Evolutionary conservation across 2,888 invertebrate genomes (phyloP).

Genomic region (Nezara viridula): DNA sequence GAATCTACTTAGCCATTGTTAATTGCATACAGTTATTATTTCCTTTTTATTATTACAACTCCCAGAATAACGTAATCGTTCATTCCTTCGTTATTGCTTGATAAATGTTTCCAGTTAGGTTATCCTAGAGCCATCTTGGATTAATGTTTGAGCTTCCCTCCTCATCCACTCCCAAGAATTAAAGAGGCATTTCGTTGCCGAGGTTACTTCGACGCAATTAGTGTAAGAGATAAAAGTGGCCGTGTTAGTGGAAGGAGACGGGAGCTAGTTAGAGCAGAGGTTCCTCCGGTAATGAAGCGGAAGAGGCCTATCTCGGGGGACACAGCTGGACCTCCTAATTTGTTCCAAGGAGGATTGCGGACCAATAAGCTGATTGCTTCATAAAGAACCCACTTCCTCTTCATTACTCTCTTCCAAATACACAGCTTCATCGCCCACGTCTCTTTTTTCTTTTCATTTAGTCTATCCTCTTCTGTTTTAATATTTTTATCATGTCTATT

Average conservation of each 20-base stretch:
- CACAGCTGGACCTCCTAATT: slow-evolving; percentile 53
- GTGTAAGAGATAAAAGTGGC: background rate
- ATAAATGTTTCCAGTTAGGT: background rate
- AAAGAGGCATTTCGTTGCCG: background rate
- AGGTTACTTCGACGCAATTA: slow-evolving; percentile 2
- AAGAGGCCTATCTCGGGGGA: background rate
- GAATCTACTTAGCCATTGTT: too few species aligned
- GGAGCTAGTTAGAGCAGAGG: background rate
- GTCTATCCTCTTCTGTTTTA: background rate
- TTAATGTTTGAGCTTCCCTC: background rate
- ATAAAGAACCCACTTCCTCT: slow-evolving; percentile 34
- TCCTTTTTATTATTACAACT: too few species aligned
- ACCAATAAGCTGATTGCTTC: slow-evolving; percentile 55
- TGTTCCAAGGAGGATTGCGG: slow-evolving; percentile 24
- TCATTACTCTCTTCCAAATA: slow-evolving; percentile 49
- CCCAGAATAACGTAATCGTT: background rate
- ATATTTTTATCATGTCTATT: background rate
- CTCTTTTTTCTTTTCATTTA: background rate
- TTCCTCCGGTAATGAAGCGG: background rate
- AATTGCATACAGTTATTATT: too few species aligned
- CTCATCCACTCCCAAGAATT: background rate
- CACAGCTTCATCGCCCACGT: background rate
- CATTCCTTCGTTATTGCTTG: background rate
- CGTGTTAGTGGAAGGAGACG: background rate
- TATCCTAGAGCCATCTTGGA: background rate